phyloP scores from a whole-genome alignment of 2,113 vertebrate genomes.

The Esox niger region DNA sequence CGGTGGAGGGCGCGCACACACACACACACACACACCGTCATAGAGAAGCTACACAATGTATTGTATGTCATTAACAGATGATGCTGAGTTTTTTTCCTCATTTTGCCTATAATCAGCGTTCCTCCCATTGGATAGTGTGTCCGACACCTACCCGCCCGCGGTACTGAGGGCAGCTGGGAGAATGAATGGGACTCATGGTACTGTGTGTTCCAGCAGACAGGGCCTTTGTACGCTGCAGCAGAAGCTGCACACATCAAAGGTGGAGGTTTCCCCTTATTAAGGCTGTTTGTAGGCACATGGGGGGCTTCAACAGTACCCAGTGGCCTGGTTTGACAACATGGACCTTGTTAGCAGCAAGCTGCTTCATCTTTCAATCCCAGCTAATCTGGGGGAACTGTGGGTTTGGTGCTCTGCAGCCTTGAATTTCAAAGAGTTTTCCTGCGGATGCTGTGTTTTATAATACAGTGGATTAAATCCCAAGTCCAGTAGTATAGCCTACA shows the following conservation, averaged over 20 bases:
- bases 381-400: neutral
- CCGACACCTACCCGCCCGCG: no score
- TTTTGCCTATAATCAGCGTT: no score
- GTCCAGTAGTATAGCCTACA: neutral
- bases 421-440: neutral
- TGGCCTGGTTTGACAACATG: neutral
- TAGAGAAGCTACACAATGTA: no score
- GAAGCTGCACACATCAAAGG: neutral
- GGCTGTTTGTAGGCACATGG: neutral
- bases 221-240: neutral
- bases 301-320: neutral
- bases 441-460: neutral
- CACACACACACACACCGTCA: no score
- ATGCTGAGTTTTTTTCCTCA: no score
- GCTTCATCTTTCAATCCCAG: neutral
- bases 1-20: no score
- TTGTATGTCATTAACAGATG: no score
- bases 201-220: slow-evolving; percentile 22
- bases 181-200: neutral
- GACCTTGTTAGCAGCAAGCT: neutral
- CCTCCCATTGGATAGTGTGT: no score
- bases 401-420: neutral
- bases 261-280: slow-evolving; percentile 8
- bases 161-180: neutral
- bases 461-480: neutral